A percentile compares a stretch with the other conserved stretches of the same genome.
These are phyloP conservation scores for Pseudochirops cupreus DNA, from an alignment of 2,797 vertebrate species.

Conservation along the genomic window DNA sequence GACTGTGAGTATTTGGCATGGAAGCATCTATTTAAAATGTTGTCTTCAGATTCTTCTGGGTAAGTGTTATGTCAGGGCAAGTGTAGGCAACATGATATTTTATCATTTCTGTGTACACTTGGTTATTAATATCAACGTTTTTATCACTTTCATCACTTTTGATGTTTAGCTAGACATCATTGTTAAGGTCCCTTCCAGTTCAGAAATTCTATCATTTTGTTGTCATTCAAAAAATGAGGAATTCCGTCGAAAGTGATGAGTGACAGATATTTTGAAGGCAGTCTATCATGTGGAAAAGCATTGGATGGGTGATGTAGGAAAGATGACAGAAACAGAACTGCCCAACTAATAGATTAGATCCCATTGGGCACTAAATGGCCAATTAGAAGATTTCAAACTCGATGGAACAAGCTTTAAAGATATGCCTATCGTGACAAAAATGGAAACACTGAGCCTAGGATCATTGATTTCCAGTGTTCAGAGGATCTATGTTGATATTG, in stretches of 20 bases:
- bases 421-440: neutral
- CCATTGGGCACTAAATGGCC: neutral
- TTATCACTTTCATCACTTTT: neutral
- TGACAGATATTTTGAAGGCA: neutral
- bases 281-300: neutral
- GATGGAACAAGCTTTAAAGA: neutral
- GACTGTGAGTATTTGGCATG: neutral
- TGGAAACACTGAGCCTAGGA: neutral
- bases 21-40: neutral
- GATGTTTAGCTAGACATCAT: neutral
- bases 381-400: neutral
- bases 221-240: neutral
- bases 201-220: neutral
- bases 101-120: neutral
- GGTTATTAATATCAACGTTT: neutral
- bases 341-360: neutral
- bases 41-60: neutral
- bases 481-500: neutral
- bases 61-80: neutral
- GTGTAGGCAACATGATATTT: neutral
- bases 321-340: neutral
- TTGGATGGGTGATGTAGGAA: neutral
- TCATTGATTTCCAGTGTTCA: neutral
- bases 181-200: neutral
- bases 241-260: neutral